These are phyloP conservation scores for Anastrepha obliqua DNA, from an alignment of 1,140 invertebrate species.

Conservation along the genomic window DNA sequence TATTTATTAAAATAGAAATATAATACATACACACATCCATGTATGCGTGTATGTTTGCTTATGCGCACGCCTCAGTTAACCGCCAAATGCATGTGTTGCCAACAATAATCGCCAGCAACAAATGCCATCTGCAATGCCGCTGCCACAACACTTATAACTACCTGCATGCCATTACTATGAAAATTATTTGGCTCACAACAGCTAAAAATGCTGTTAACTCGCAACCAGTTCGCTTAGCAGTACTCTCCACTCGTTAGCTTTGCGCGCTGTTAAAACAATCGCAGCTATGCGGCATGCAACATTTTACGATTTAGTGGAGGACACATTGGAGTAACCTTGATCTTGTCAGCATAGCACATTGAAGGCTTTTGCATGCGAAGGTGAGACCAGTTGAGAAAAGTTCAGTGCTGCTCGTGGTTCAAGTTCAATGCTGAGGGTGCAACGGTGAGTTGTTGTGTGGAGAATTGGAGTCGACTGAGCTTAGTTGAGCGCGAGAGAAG, in stretches of 20 bases:
- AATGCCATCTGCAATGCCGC: neutral
- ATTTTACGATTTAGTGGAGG: neutral
- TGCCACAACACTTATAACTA: slow-evolving; percentile 26
- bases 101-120: slow-evolving; percentile 6
- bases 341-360: slow-evolving; percentile 17
- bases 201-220: neutral
- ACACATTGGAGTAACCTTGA: slow-evolving; percentile 21
- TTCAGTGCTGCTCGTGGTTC: neutral
- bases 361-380: neutral
- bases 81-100: neutral
- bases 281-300: neutral
- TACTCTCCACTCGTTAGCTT: neutral
- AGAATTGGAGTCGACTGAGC: neutral
- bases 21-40: neutral
- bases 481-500: neutral
- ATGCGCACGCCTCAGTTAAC: no score
- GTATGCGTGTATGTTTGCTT: no score
- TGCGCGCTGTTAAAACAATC: neutral
- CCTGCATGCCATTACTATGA: no score
- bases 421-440: slow-evolving; percentile 36
- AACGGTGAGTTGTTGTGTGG: neutral
- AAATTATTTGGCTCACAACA: neutral
- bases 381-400: neutral
- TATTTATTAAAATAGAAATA: no score
- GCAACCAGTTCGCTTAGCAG: slow-evolving; percentile 32